Percentiles rank a stretch among this genome's conserved stretches.
These are phyloP conservation scores for Andricus grossulariae DNA, from an alignment of 1,140 invertebrate species.

Conservation along the genomic window DNA sequence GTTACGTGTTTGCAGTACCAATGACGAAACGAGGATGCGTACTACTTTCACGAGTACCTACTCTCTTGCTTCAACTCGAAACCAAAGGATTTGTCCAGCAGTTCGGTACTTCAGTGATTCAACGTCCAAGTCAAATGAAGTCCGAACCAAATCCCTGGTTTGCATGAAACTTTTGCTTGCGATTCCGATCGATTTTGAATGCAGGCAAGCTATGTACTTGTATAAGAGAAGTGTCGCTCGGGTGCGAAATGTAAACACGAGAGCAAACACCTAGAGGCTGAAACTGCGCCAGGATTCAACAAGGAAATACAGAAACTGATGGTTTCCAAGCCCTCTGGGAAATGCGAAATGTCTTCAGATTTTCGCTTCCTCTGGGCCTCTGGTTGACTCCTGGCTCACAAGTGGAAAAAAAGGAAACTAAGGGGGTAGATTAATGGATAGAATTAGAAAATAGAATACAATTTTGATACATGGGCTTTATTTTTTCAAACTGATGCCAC, in stretches of 20 bases:
- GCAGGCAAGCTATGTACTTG: background rate
- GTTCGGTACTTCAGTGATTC: too few relatives aligned
- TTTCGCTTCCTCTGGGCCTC: background rate
- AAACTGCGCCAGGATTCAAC: background rate
- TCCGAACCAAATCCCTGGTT: constrained; percentile 19
- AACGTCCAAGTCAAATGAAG: constrained; percentile 35
- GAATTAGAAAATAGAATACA: background rate
- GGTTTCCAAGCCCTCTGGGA: constrained; percentile 7
- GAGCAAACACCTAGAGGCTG: constrained; percentile 12
- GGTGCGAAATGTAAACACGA: constrained; percentile 4
- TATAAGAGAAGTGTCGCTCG: background rate
- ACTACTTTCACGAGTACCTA: constrained; percentile 56
- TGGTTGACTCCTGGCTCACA: background rate
- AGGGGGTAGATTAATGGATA: background rate
- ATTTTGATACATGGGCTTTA: too few relatives aligned
- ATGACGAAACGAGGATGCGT: constrained; percentile 59
- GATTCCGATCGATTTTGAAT: constrained; percentile 36
- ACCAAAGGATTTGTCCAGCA: background rate
- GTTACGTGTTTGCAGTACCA: constrained; percentile 57
- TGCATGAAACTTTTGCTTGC: constrained; percentile 31
- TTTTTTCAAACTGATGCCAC: too few relatives aligned
- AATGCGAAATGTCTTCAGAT: background rate
- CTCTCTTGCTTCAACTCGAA: constrained; percentile 38
- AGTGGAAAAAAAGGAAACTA: background rate
- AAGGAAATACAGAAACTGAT: constrained; percentile 17